Percentiles rank a stretch among this genome's conserved stretches.
phyloP scores from a whole-genome alignment of 1,140 invertebrate genomes.

The Leptopilina boulardi region DNA sequence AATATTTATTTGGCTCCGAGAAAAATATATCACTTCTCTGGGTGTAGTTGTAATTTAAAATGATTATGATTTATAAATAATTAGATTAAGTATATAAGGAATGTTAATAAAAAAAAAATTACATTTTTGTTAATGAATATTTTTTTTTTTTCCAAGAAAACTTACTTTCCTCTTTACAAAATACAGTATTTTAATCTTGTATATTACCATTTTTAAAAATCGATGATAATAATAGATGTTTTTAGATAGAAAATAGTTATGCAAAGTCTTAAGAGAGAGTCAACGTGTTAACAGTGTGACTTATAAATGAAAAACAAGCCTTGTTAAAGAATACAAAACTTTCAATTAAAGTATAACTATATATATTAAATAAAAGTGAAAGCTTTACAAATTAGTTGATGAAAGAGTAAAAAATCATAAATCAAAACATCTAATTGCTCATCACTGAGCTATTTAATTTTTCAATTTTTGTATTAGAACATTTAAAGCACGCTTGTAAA shows the following conservation, averaged over 20 bases:
- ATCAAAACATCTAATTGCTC: background rate
- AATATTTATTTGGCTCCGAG: too few species aligned
- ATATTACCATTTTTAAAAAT: background rate
- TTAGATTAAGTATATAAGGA: conserved; percentile 1
- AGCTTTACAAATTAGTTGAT: conserved; percentile 15
- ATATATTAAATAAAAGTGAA: conserved; percentile 21
- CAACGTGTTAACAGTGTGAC: background rate
- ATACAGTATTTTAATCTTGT: conserved; percentile 44
- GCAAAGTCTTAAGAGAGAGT: conserved; percentile 1
- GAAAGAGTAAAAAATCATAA: background rate
- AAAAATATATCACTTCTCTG: too few species aligned
- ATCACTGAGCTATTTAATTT: background rate
- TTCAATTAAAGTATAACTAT: conserved; percentile 14
- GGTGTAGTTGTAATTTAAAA: too few species aligned
- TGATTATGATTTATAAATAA: background rate
- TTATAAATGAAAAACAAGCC: conserved; percentile 4
- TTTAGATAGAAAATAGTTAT: conserved; percentile 9
- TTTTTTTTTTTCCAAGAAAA: conserved; percentile 40
- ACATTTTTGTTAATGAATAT: conserved; percentile 38
- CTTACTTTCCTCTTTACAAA: conserved; percentile 42
- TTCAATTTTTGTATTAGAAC: background rate
- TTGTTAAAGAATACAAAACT: conserved; percentile 21
- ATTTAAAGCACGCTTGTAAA: conserved; percentile 16
- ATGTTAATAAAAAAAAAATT: background rate
- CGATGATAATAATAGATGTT: conserved; percentile 6